Conservation (phyloP, 2,797 vertebrate genomes). For the Avahi laniger region DNA sequence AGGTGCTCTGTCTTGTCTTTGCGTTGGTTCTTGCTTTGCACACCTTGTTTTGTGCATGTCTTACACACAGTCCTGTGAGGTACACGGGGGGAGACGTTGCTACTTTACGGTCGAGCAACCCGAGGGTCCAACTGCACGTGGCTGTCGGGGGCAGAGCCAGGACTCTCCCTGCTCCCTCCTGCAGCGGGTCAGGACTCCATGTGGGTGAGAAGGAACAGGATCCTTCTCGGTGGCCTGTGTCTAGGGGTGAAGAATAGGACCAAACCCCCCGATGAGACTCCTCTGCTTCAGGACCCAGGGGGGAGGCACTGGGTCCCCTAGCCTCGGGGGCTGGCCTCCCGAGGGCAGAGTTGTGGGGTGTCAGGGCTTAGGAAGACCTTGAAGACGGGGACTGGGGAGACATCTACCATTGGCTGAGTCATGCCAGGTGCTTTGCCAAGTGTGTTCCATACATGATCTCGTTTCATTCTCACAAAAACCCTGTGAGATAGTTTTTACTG, state of each 20-base stretch:
- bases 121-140: fast-evolving
- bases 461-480: constrained; percentile 18
- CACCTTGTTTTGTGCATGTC: neutral
- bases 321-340: neutral
- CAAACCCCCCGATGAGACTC: neutral
- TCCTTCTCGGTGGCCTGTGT: neutral
- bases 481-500: neutral
- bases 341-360: neutral
- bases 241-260: neutral
- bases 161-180: neutral
- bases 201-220: neutral
- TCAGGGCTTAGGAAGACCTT: neutral
- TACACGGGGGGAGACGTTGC: neutral
- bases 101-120: neutral
- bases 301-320: neutral
- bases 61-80: neutral
- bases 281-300: neutral
- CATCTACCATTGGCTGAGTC: neutral
- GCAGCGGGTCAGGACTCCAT: neutral
- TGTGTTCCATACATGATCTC: constrained; percentile 38
- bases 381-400: neutral
- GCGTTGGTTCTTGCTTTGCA: neutral
- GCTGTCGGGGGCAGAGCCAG: neutral
- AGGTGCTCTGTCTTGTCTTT: neutral
- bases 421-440: constrained; percentile 2